Evolutionary conservation across 2,113 vertebrate genomes (phyloP), one percentile per base, ranked within the genome.

Genomic region (Otis tarda): DNA sequence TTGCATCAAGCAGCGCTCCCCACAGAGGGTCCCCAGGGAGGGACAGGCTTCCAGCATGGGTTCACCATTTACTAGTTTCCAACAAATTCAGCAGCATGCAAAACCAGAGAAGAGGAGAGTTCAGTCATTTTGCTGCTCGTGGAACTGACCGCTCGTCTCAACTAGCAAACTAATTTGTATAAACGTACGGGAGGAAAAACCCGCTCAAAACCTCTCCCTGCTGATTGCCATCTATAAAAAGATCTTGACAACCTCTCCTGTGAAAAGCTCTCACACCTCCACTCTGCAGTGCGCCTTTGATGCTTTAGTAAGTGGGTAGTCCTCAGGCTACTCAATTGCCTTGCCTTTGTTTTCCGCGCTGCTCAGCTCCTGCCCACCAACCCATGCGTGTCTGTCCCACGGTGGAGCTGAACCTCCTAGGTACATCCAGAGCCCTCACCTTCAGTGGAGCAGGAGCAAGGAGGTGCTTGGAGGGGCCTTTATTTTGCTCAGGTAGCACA

Each of bases 181-280:
- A 75, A 67, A 74, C 59, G 28, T 30, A 71, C 6, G 0, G 45
- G 74, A 85, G 82, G 49, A 79, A 60, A 59, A 87, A 71, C 43
- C 53, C 0, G 15, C 77, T 65, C 9, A 0, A 92, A 94, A 47
- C 56, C 49, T 79, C 87, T 84, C 70, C 1, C 15, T 4, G 12
- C 52, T 14, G 35, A 75, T 14, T 81, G 82, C 45, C 4, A 0
- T 50, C 87, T 89, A 60, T 82, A 85, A 87, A 87, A 85, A 65
- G 81, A 87, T 85, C 81, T 76, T 73, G 70, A 87, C 70, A 87
- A 65, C 63, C 74, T 91, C 90, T 93, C 47, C 81, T 87, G 67
- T 89, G 89, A 81, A 93, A 91, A 94, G 74, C 80, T 92, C 93
- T 84, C 87, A 91, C 67, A 85, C 67, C 82, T 95, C 84, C 74